phyloP scores from a whole-genome alignment of 53 echinoderm and acorn worm species.

The Hippasteria phrygiana region DNA sequence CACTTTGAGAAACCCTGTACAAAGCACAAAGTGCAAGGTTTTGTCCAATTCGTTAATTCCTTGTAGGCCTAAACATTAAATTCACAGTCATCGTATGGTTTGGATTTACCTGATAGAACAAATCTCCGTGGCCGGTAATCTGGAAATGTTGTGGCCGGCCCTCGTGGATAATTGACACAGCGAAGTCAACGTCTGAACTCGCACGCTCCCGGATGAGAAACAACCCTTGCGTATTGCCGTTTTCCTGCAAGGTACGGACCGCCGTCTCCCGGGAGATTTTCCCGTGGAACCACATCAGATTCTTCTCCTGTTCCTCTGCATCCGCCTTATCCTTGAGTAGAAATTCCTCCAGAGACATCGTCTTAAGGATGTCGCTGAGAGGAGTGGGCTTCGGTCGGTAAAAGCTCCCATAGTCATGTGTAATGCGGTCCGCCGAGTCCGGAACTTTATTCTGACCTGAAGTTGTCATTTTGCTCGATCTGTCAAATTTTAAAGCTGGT shows the following conservation, averaged over 20 bases:
- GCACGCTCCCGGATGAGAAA: conserved; percentile 93
- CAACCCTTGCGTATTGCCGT: conserved; percentile 79
- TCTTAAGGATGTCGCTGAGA: conserved; percentile 69
- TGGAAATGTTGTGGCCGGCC: conserved; percentile 88
- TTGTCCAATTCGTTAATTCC: no score
- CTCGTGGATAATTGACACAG: conserved; percentile 91
- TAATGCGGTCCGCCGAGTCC: no score
- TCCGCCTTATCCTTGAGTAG: conserved; percentile 73
- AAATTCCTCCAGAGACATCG: conserved; percentile 75
- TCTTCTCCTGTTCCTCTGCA: conserved; percentile 85
- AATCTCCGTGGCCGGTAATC: conserved; percentile 91
- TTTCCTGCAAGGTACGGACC: conserved; percentile 83
- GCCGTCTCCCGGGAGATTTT: conserved; percentile 94
- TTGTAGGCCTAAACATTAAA: no score
- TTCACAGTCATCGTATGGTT: no score
- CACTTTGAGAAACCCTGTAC: no score
- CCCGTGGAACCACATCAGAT: conserved; percentile 92
- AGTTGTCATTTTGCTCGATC: no score
- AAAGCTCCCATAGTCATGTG: no score
- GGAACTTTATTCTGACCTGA: no score
- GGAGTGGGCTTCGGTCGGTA: conserved; percentile 64
- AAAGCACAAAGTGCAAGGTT: no score
- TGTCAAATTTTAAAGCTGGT: no score
- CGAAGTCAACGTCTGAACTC: conserved; percentile 84
- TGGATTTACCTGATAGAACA: conserved; percentile 76